Conservation (phyloP, 1,140 invertebrate genomes). For the Chlorops oryzae region DNA sequence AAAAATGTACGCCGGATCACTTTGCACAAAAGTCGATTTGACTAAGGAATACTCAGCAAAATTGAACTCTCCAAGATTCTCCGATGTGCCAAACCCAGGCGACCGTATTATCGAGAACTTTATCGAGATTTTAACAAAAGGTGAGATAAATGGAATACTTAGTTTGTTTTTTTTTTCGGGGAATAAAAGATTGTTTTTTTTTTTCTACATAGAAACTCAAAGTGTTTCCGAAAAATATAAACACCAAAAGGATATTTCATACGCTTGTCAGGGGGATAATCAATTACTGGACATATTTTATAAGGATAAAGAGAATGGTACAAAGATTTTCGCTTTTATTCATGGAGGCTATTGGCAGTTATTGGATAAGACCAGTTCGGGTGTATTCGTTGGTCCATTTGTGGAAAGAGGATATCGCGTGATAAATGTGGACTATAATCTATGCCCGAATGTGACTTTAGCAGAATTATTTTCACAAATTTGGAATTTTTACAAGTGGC, state of each 20-base stretch:
- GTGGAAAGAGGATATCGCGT: constrained; percentile 60
- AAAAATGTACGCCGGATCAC: background rate
- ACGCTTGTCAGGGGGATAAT: constrained; percentile 23
- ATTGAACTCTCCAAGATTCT: constrained; percentile 11
- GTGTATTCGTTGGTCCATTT: constrained; percentile 58
- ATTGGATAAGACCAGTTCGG: constrained; percentile 57
- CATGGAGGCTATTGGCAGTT: constrained; percentile 82
- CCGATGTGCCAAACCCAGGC: background rate
- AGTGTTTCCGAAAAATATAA: background rate
- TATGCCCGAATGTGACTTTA: constrained; percentile 62
- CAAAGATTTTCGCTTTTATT: constrained; percentile 68
- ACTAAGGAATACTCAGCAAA: constrained; percentile 12
- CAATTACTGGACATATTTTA: constrained; percentile 32
- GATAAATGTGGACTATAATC: constrained; percentile 66
- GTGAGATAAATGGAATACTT: constrained; percentile 4
- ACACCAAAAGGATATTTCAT: constrained; percentile 19
- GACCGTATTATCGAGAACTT: constrained; percentile 10
- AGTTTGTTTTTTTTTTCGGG: background rate
- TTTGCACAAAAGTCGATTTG: constrained; percentile 5
- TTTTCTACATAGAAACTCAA: constrained; percentile 8
- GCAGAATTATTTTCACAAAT: constrained; percentile 60
- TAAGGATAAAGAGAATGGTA: constrained; percentile 22
- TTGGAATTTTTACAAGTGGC: constrained; percentile 52
- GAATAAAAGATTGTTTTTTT: background rate
- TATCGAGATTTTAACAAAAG: constrained; percentile 4